A percentile compares a stretch with the other conserved stretches of the same genome.
Evolutionary conservation across 2,888 invertebrate species (phyloP).

Genomic region (Dichetophora obliterata): DNA sequence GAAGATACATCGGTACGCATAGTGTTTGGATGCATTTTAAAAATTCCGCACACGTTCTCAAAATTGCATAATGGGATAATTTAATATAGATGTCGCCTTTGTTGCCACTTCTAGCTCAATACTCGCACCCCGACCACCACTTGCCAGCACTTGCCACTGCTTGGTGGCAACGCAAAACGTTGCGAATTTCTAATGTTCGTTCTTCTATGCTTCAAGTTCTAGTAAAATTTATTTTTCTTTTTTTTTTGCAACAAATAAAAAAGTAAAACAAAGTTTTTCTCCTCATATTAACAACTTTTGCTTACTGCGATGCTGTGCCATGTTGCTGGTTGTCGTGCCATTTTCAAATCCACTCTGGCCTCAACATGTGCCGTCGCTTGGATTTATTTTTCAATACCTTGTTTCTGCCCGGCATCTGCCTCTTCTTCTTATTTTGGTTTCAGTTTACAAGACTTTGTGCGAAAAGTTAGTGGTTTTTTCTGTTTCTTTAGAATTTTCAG

Average conservation of each 20-base stretch:
- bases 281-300: slow-evolving; percentile 27
- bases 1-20: not conserved
- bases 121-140: slow-evolving; percentile 8
- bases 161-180: slow-evolving; percentile 8
- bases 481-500: not conserved
- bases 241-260: slow-evolving; percentile 13
- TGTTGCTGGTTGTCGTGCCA: not conserved
- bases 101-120: slow-evolving; percentile 11
- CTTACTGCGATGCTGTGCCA: slow-evolving; percentile 1
- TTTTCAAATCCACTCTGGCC: slow-evolving; percentile 17
- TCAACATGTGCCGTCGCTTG: slow-evolving; percentile 5
- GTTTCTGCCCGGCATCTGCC: not conserved
- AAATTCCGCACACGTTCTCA: slow-evolving; percentile 56
- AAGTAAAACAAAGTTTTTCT: slow-evolving; percentile 30
- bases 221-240: not conserved
- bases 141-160: not conserved
- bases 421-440: not conserved
- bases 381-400: slow-evolving; percentile 25
- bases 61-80: slow-evolving; percentile 61
- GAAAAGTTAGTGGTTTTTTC: not conserved
- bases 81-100: slow-evolving; percentile 55
- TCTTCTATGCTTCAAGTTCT: not conserved
- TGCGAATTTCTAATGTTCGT: slow-evolving; percentile 31
- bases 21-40: slow-evolving; percentile 19
- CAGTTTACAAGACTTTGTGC: slow-evolving; percentile 7